These are phyloP conservation scores for Nomada flava DNA, from an alignment of 2,888 invertebrate species.

Conservation along the genomic window DNA sequence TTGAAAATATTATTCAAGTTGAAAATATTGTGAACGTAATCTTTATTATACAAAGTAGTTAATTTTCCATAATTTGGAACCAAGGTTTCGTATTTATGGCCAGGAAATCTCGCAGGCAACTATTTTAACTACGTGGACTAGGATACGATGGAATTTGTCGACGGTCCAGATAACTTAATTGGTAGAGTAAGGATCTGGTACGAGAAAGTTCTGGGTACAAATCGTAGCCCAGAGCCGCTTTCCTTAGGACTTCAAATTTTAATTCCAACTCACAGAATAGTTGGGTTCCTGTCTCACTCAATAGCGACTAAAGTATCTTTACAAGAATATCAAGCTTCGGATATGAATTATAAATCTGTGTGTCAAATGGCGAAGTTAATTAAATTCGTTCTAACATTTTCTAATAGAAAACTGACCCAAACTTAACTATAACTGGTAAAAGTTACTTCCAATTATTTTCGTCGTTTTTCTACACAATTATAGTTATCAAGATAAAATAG, in stretches of 20 bases:
- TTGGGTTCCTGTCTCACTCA: neutral
- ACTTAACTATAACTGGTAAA: too few relatives aligned
- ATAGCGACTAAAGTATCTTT: neutral
- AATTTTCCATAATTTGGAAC: neutral
- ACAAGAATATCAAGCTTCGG: neutral
- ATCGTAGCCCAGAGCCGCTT: neutral
- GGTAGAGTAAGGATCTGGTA: neutral
- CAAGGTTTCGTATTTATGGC: neutral
- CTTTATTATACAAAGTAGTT: neutral
- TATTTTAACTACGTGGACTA: neutral
- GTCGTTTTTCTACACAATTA: too few relatives aligned
- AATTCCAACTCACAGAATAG: neutral
- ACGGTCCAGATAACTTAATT: slow-evolving; percentile 7
- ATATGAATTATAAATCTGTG: neutral
- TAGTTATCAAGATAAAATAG: too few relatives aligned
- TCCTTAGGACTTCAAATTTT: slow-evolving; percentile 10
- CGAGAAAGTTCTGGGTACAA: slow-evolving; percentile 3
- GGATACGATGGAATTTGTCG: neutral
- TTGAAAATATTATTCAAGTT: neutral
- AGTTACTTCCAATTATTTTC: too few relatives aligned
- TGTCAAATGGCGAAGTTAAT: neutral
- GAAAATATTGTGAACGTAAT: neutral
- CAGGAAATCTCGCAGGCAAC: neutral
- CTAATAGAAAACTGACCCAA: neutral
- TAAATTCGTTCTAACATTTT: neutral